Base-by-base conservation (phyloP, 2,113 vertebrate species). In the Hirundichthys speculiger region DNA sequence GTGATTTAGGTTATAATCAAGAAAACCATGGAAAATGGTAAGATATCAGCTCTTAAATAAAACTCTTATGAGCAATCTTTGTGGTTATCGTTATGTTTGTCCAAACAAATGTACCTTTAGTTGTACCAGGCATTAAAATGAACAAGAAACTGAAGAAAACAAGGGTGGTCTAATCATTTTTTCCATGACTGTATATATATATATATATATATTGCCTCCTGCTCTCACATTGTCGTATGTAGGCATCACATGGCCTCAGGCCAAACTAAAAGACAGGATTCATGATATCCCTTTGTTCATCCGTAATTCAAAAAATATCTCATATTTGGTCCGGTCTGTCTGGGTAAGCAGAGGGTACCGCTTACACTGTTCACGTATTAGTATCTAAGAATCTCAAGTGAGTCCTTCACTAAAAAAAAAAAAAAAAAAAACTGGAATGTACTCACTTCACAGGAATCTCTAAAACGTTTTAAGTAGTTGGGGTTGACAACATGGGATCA, bases 321-420 rank as follows among this genome's bases (percentile, higher is more conserved):
- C 64, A 85, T 82, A 72, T 72, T 77, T 83, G 75, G 77, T 77
- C 79, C 84, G 69, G 69, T 67, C 66, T 43, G 84, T 79, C 80
- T 82, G 69, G 52, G 66, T 72, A 64, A 82, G 52, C 88, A 90
- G 86, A 87, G 89, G 88, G 80, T 82, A 13, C 66, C 58, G 76
- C 70, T 73, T 16, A 69, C 73, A 75, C 61, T 22, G 16, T 47
- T 64, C 54, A 64, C 48, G 0, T 74, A 48, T 83, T 53, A 86
- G 69, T 69, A 79, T 84, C 77, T 52, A 57, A 63, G 73, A 64
- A 67, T 51, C 50, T 65, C 73, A 55, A 4, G 2, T 43, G 52
- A 48, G 51, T 61, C 39, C 5, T 24, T 22, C 24, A 48, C 45
- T 22, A 2, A 50, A 49, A 63, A 67, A 22, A 38, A 34, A 34